Base-by-base conservation (phyloP, 2,888 invertebrate genomes). In the Andrena marginata region DNA sequence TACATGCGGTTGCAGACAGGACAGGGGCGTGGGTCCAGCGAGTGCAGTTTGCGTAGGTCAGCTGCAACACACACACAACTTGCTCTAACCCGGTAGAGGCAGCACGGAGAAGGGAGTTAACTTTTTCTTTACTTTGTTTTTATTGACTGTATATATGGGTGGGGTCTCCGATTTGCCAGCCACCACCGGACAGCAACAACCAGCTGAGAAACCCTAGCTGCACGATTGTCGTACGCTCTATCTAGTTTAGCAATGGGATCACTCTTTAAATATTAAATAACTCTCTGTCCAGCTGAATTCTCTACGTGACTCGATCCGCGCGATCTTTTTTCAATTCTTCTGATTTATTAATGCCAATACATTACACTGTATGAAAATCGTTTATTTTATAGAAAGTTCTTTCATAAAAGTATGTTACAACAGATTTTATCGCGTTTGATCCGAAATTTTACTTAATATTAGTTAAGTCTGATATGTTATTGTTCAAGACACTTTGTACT, bases 1-100 rank as follows among this genome's bases (percentile, higher is more conserved):
- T 96, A 96, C 91, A 96, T 95, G 92, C 96, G 95, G 91, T 95
- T 95, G 94, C 96, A 96, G 93, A 95, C 95, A 90, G 95, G 95
- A 94, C 96, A 96, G 86, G 96, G 95, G 92, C 96, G 95, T 91
- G 95, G 95, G 93, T 95, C 95, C 94, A 95, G 94, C 92, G 95
- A 95, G 94, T 95, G 94, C 93, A 94, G 94, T 93, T 94, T 94
- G 91, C 94, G 94, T 92, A 93, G 94, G 94, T 94, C 94, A 93
- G 94, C 94, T 94, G 94, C 94, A 94, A 94, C 93, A 94, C 94
- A 94, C 94, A 93, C 94, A 94, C 94, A 93, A 93, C 92, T 93
- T 93, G 93, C 93, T 93, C 93, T 93, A 93, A 93, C 93, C 92
- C 92, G 91, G 89, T 92, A 92, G 83, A 77, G 77, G 91, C 92